Evolutionary conservation across 2,888 invertebrate genomes (phyloP), one percentile per base, ranked within the genome.

Genomic region (Parelbella ahira): DNA sequence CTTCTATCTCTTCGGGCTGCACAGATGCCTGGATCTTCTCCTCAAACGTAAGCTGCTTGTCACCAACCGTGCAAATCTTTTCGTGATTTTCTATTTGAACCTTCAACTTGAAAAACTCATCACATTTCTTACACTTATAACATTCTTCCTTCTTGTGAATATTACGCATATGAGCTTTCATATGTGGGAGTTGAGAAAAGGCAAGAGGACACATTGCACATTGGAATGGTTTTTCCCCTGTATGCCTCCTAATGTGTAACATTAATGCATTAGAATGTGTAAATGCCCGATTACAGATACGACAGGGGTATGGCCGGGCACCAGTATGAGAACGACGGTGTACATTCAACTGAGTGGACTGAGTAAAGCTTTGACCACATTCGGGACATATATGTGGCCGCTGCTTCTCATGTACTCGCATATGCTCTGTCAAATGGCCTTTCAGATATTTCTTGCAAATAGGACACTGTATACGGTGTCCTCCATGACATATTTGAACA

Each of bases 131-230:
- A 65, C 96, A 96, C 63, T 92, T 91, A 63, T 95, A 96, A 0
- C 94, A 93, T 52, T 94, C 92, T 47, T 89, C 90, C 52, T 93
- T 91, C 15, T 93, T 93, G 68, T 96, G 96, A 38, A 96, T 94
- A 58, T 93, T 93, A 47, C 91, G 89, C 94, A 96, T 94, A 68
- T 96, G 96, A 47, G 95, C 94, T 74, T 96, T 96, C 74, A 96
- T 90, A 63, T 96, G 96, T 0, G 96, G 94, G 42, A 96, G 73
- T 65, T 96, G 96, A 0, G 94, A 92, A 69, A 95, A 95, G 0
- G 92, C 91, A 20, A 91, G 89, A 20, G 91, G 91, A 60, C 94
- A 94, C 55, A 93, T 78, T 6, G 90, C 82, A 62, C 93, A 93
- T 8, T 61, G 89, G 67, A 95, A 95, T 0, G 96, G 96, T 57